phyloP scores from a whole-genome alignment of 2,888 invertebrate genomes.

The Graphium colonna region DNA sequence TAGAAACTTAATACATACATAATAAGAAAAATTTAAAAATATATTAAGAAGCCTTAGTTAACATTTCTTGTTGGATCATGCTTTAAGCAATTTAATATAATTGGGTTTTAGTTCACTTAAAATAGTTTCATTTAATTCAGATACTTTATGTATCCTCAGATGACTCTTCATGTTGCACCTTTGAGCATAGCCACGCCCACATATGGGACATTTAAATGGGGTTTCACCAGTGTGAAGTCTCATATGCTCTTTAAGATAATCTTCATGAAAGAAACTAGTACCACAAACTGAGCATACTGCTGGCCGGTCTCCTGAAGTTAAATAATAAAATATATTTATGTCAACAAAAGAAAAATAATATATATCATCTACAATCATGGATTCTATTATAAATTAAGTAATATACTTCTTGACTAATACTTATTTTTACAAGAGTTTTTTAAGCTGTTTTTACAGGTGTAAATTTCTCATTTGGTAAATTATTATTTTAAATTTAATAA shows the following conservation, averaged over 20 bases:
- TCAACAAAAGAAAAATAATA: too few relatives aligned
- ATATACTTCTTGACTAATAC: too few relatives aligned
- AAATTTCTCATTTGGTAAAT: too few relatives aligned
- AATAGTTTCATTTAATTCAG: slow-evolving; percentile 56
- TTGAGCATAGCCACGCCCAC: slow-evolving; percentile 69
- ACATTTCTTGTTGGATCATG: slow-evolving; percentile 21
- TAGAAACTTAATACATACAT: too few relatives aligned
- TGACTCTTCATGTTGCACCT: slow-evolving; percentile 74
- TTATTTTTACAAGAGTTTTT: too few relatives aligned
- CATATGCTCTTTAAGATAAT: slow-evolving; percentile 70
- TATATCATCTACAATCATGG: too few relatives aligned
- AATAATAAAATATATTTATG: background rate
- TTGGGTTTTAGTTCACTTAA: slow-evolving; percentile 63
- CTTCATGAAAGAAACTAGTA: slow-evolving; percentile 62
- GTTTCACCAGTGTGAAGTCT: slow-evolving; percentile 73
- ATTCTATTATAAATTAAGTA: too few relatives aligned
- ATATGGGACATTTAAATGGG: slow-evolving; percentile 73
- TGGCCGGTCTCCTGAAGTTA: slow-evolving; percentile 63
- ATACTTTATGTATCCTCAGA: slow-evolving; percentile 59
- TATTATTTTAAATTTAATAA: too few relatives aligned
- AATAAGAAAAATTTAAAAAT: background rate
- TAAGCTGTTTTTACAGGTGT: too few relatives aligned
- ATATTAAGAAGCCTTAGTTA: too few relatives aligned
- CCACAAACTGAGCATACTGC: slow-evolving; percentile 63
- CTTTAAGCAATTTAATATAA: slow-evolving; percentile 62